Conservation (phyloP, 2,797 vertebrate species). For the Phaenicophaeus curvirostris region DNA sequence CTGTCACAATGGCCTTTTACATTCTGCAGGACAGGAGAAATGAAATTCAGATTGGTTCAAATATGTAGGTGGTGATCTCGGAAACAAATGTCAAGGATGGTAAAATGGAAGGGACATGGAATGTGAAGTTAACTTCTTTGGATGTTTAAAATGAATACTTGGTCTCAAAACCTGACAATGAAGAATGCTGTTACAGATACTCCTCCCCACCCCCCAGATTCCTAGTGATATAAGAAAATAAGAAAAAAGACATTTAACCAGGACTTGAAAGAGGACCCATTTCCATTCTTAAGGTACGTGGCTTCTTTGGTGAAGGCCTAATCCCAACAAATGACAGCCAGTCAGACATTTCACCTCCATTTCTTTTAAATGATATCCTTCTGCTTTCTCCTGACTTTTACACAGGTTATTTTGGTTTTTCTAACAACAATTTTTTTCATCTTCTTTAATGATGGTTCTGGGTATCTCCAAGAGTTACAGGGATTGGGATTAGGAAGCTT, state of each 20-base stretch:
- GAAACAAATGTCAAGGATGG: not conserved
- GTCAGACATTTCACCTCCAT: not conserved
- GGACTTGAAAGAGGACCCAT: not conserved
- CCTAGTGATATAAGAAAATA: rapidly evolving
- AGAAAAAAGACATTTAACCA: not conserved
- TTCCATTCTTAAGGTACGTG: rapidly evolving
- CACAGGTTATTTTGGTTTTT: not conserved
- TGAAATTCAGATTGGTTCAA: not conserved
- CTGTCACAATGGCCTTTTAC: not conserved
- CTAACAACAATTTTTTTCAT: not conserved
- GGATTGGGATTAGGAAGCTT: not conserved
- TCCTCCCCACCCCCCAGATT: rapidly evolving
- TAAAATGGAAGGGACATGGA: rapidly evolving
- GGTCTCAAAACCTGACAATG: not conserved
- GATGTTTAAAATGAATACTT: not conserved
- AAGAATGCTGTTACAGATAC: not conserved
- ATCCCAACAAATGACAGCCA: not conserved
- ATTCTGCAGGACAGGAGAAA: not conserved
- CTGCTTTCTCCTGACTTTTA: not conserved
- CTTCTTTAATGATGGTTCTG: rapidly evolving
- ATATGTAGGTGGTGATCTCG: not conserved
- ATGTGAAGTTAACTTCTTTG: not conserved
- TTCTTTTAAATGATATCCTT: not conserved
- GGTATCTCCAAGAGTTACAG: no score
- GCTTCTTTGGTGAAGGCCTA: not conserved